Evolutionary conservation across 1,140 invertebrate genomes (phyloP), one percentile per base, ranked within the genome.

Genomic region (Samia ricini): DNA sequence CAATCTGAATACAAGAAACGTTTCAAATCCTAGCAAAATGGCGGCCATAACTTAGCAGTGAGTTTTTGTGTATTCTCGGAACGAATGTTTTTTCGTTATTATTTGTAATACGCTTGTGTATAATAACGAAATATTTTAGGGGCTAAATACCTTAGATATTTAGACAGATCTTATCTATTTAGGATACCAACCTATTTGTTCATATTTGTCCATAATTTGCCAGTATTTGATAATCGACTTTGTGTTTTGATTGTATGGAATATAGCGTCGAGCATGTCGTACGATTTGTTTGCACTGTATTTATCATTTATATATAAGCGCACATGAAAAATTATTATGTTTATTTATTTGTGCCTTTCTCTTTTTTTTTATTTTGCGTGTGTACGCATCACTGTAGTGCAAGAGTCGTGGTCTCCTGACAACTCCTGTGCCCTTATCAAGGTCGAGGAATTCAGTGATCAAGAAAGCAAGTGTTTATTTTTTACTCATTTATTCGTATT

Each of bases 391-490:
- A 74, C 63, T 71, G 18, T 33, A 87, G 84, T 80, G 63, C 72
- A 74, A 59, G 75, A 71, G 49, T 48, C 77, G 60, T 77, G 78
- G 76, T 33, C 58, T 33, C 51, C 50, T 21, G 74, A 63, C 22
- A 22, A 50, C 56, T 61, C 57, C 2, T 42, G 5, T 7, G 15
- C 55, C 51, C 63, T 64, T 26, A 65, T 83, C 61, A 88, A 88
- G 76, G 58, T 56, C 60, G 85, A 87, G 66, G 61, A 59, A 33
- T 58, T 69, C 66, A 87, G 79, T 77, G 85, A 85, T 71, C 73
- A 78, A 68, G 85, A 88, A 85, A 85, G 85, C 84, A 87, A 88
- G 85, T 88, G 62, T 68, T 42, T 78, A 61, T 63, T 74, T 76
- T 72, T 71, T 71, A 56, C n/a, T n/a, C n/a, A n/a, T n/a, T n/a